phyloP scores from a whole-genome alignment of 2,113 vertebrate species.

The Cygnus atratus region DNA sequence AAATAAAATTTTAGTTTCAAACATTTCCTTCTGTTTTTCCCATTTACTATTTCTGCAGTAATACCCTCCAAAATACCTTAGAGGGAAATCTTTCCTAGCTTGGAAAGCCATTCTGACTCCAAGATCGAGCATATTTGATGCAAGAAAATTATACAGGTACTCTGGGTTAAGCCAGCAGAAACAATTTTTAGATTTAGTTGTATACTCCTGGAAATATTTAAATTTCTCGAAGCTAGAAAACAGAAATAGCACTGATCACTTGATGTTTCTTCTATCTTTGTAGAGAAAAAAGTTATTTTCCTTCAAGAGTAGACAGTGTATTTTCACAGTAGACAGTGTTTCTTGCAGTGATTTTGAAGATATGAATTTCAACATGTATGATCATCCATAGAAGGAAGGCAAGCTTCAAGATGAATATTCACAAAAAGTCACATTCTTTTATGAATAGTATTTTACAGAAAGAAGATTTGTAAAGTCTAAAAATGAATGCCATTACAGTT shows the following conservation, averaged over 20 bases:
- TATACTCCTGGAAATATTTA: background rate
- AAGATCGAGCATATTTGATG: background rate
- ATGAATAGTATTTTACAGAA: background rate
- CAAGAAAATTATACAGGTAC: background rate
- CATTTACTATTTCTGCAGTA: background rate
- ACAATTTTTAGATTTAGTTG: background rate
- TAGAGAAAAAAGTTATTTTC: background rate
- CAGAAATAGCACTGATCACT: background rate
- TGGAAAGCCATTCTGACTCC: background rate
- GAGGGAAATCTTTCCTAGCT: slow-evolving; percentile 21
- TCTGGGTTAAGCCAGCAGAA: background rate
- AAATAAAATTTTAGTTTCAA: background rate
- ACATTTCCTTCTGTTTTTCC: background rate
- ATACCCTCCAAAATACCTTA: background rate
- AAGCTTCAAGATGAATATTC: background rate
- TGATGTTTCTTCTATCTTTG: background rate
- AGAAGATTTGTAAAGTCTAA: background rate
- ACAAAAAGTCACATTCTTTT: background rate
- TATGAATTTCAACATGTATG: background rate
- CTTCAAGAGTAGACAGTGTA: background rate
- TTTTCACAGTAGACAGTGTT: background rate
- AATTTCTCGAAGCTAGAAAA: background rate
- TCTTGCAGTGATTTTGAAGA: background rate
- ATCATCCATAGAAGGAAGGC: background rate
- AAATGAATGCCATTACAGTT: background rate